phyloP scores from a whole-genome alignment of 2,888 invertebrate species.

The Serripes groenlandicus region DNA sequence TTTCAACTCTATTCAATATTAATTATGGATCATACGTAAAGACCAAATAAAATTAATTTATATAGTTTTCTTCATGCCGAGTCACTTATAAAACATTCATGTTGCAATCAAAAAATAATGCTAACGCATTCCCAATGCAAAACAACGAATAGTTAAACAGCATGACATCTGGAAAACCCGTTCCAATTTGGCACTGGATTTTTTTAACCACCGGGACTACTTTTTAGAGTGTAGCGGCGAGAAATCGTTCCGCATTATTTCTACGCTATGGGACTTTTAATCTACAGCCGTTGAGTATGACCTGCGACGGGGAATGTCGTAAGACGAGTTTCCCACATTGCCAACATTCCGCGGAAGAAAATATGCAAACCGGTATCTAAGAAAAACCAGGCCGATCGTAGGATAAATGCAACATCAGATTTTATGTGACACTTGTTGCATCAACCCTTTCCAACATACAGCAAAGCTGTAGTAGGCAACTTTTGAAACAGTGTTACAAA shows the following conservation, averaged over 20 bases:
- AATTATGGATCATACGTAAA: too few species aligned
- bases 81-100: too few species aligned
- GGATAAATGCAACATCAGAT: not conserved
- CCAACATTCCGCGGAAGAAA: slow-evolving; percentile 1
- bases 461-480: too few species aligned
- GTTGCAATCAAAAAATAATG: too few species aligned
- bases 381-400: slow-evolving; percentile 11
- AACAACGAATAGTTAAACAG: too few species aligned
- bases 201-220: not conserved
- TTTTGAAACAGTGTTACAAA: too few species aligned
- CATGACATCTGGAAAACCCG: slow-evolving; percentile 11
- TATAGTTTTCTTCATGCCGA: too few species aligned
- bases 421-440: too few species aligned
- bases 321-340: slow-evolving; percentile 29
- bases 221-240: slow-evolving; percentile 1
- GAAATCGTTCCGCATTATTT: slow-evolving; percentile 22
- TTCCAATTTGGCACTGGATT: slow-evolving; percentile 4
- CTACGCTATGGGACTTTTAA: slow-evolving; percentile 20
- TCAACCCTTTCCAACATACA: too few species aligned
- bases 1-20: too few species aligned
- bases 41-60: too few species aligned
- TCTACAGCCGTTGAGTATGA: slow-evolving; percentile 17
- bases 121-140: too few species aligned
- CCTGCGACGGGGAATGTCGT: slow-evolving; percentile 21
- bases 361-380: slow-evolving; percentile 10